These are phyloP conservation scores for Rhorus exstirpatorius DNA, from an alignment of 2,888 invertebrate species.

Conservation along the genomic window DNA sequence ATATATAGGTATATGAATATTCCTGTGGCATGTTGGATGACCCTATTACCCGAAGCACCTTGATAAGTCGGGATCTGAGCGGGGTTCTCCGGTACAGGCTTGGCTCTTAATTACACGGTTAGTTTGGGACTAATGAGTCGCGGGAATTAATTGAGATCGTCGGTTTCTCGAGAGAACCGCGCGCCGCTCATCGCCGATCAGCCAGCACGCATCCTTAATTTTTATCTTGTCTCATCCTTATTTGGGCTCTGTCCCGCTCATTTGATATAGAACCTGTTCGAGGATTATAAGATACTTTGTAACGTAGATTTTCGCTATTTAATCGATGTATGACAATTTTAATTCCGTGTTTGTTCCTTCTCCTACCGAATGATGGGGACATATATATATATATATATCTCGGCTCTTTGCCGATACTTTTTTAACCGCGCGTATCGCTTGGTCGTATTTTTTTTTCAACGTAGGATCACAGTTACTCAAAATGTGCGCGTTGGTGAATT, in stretches of 20 bases:
- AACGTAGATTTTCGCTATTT: not conserved
- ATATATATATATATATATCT: too few relatives aligned
- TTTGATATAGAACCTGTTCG: constrained; percentile 28
- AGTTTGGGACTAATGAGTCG: constrained; percentile 81
- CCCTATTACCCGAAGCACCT: constrained; percentile 79
- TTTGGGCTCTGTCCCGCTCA: not conserved
- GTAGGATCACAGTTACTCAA: too few relatives aligned
- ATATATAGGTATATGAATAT: not conserved
- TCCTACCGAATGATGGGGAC: too few relatives aligned
- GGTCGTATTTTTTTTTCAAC: too few relatives aligned
- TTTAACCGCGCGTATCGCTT: too few relatives aligned
- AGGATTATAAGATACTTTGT: not conserved
- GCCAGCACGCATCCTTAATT: constrained; percentile 39
- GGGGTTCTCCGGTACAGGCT: constrained; percentile 71
- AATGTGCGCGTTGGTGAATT: too few relatives aligned
- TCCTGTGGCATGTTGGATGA: constrained; percentile 69
- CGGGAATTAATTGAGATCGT: constrained; percentile 81
- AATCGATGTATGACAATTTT: not conserved
- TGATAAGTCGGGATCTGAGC: constrained; percentile 76
- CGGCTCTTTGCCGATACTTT: too few relatives aligned
- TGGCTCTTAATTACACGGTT: constrained; percentile 79
- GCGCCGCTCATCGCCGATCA: constrained; percentile 30
- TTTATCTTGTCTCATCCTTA: constrained; percentile 43
- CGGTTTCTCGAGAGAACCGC: constrained; percentile 65
- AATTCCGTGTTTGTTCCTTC: not conserved